A percentile compares a stretch with the other conserved stretches of the same genome.
Evolutionary conservation across 30 jellyfish, hydroid and myxozoan species (phyloP).

Genomic region (Cassiopea andromeda): DNA sequence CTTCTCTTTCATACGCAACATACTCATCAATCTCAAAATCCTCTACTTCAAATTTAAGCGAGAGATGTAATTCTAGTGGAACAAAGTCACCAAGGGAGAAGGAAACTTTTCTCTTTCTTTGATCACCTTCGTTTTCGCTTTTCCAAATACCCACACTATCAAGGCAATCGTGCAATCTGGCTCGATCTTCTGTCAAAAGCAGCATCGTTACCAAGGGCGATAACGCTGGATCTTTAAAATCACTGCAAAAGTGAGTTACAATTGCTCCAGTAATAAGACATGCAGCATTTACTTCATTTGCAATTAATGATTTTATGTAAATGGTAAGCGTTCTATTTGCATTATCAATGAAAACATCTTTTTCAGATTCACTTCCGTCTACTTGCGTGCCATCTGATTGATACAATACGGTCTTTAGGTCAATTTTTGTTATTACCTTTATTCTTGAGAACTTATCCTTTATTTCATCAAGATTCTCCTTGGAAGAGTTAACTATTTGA

Average conservation of each 20-base stretch:
- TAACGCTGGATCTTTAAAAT: neutral
- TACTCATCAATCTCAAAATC: slow-evolving; percentile 67
- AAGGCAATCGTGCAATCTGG: slow-evolving; percentile 12
- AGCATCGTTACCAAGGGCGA: neutral
- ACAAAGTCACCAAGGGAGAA: slow-evolving; percentile 73
- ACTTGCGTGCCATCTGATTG: neutral
- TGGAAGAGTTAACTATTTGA: neutral
- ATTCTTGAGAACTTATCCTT: neutral
- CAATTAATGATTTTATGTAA: neutral
- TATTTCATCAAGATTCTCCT: neutral
- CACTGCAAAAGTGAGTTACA: neutral
- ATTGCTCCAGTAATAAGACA: slow-evolving; percentile 1
- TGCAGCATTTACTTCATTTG: neutral
- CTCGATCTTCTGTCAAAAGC: neutral
- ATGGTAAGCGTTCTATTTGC: neutral
- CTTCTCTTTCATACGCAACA: slow-evolving; percentile 76
- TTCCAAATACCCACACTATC: slow-evolving; percentile 19
- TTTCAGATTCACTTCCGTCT: neutral
- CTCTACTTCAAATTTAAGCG: slow-evolving; percentile 49
- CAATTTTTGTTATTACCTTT: neutral
- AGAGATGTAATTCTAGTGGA: slow-evolving; percentile 59
- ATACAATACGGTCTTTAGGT: neutral
- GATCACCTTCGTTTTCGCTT: neutral
- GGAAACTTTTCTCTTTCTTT: neutral
- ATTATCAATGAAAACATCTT: slow-evolving; percentile 6